Conservation (phyloP, 2,888 invertebrate genomes). For the Alviniconcha strummeri region DNA sequence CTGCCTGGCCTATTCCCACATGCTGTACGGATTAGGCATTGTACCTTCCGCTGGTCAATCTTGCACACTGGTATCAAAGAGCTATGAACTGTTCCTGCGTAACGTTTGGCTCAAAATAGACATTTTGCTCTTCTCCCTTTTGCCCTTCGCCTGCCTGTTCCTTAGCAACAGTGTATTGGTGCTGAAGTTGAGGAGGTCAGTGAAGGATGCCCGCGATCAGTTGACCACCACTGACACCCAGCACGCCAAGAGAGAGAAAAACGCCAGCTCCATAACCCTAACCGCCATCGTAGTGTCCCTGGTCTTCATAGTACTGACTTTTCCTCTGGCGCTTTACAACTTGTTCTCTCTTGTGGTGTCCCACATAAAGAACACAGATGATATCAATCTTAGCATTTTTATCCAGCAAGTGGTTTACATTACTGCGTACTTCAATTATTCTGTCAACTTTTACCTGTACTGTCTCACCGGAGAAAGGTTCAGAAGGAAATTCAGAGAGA, state of each 20-base stretch:
- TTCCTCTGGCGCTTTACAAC: background rate
- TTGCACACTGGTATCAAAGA: background rate
- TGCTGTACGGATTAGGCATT: background rate
- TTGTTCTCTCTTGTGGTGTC: too few species aligned
- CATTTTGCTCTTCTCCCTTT: background rate
- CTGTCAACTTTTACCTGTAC: slow-evolving; percentile 21
- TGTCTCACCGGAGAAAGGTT: background rate
- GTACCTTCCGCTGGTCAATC: too few species aligned
- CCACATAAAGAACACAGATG: too few species aligned
- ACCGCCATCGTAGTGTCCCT: slow-evolving; percentile 6
- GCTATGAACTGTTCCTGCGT: background rate
- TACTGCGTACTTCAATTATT: background rate
- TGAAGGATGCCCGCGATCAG: background rate
- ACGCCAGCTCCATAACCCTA: background rate
- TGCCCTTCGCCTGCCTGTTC: background rate
- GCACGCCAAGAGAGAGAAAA: background rate
- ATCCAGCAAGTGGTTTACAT: too few species aligned
- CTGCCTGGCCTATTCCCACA: background rate
- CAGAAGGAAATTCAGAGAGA: background rate
- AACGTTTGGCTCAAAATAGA: background rate
- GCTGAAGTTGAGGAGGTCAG: background rate
- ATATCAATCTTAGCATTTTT: too few species aligned
- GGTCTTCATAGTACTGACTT: slow-evolving; percentile 6
- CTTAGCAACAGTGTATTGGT: background rate
- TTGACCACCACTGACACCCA: background rate